phyloP scores from a whole-genome alignment of 2,888 invertebrate genomes.

The Lochmaea capreae region DNA sequence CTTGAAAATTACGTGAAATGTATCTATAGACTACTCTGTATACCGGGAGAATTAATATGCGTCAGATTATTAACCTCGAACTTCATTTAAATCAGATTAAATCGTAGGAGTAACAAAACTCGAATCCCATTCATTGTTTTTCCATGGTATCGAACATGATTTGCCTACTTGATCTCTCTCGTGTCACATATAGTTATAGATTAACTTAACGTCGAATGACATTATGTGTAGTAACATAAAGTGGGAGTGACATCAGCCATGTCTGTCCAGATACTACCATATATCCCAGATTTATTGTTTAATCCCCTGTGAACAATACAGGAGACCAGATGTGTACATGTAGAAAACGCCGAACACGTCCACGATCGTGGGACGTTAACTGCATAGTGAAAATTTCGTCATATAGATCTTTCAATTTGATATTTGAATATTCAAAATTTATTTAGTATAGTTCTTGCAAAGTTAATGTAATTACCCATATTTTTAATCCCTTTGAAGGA shows the following conservation, averaged over 20 bases:
- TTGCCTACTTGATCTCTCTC: constrained; percentile 29
- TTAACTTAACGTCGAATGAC: constrained; percentile 32
- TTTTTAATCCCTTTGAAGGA: too few species aligned
- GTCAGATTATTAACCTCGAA: not conserved
- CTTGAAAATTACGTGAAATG: too few species aligned
- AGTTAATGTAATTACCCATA: too few species aligned
- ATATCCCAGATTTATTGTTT: constrained; percentile 42
- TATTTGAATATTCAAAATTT: too few species aligned
- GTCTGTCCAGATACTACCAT: constrained; percentile 37
- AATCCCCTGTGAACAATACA: constrained; percentile 35
- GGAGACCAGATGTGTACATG: constrained; percentile 30
- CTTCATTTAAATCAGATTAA: not conserved
- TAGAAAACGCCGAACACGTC: constrained; percentile 17
- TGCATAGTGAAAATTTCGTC: not conserved
- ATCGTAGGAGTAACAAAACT: not conserved
- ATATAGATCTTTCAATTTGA: not conserved
- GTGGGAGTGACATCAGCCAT: constrained; percentile 40
- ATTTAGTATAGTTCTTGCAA: too few species aligned
- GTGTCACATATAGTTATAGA: constrained; percentile 39
- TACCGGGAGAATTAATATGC: too few species aligned
- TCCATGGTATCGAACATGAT: constrained; percentile 17
- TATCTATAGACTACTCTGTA: too few species aligned
- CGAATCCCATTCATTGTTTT: constrained; percentile 4
- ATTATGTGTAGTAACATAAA: constrained; percentile 38
- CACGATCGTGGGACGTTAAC: constrained; percentile 13